Base-by-base conservation (phyloP, 2,888 invertebrate species). In the Unio delphinus region DNA sequence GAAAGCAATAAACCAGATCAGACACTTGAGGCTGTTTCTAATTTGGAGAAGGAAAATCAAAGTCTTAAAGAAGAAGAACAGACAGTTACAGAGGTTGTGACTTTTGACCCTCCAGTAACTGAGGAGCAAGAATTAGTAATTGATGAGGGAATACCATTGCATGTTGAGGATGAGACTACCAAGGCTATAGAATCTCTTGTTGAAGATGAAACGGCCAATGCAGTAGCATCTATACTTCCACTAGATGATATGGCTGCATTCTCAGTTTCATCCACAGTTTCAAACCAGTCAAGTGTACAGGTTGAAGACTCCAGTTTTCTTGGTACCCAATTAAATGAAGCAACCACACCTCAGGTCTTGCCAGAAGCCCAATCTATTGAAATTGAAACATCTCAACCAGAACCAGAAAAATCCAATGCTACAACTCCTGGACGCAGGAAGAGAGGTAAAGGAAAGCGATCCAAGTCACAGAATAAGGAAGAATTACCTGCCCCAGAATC, bases 101-200 rank as follows among this genome's bases (percentile, higher is more conserved):
- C 65, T 20, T 74, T 76, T 74, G 78, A 78, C 55, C 62, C 72
- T 15, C 78, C 76, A 56, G 67, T 69, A 18, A 75, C 78, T 20
- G 70, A 78, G 66, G 73, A 78, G 67, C 74, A 76, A 59, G 75
- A 76, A 26, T 73, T 80, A 54, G 75, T 82, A 1, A 80, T 82
- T 62, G 81, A 80, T 77, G 81, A 80, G 65, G 73, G 76, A 60
- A 72, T 75, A 2, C 60, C 74, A 20, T 68, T 73, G n/a, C 80
- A 80, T 70, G 80, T 77, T 54, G 79, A 81, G 28, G 79, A 78
- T 73, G 78, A 78, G 62, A 77, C 75, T 20, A 76, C 77, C 54
- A 75, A 75, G 55, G 77, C 77, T 60, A 70, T 73, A n/a, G 75
- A 75, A 56, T 69, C 77, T 45, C 68, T 77, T 61, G 74, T 74